These are phyloP conservation scores for Philopedon plagiatum DNA, from an alignment of 2,888 invertebrate species.

Conservation along the genomic window DNA sequence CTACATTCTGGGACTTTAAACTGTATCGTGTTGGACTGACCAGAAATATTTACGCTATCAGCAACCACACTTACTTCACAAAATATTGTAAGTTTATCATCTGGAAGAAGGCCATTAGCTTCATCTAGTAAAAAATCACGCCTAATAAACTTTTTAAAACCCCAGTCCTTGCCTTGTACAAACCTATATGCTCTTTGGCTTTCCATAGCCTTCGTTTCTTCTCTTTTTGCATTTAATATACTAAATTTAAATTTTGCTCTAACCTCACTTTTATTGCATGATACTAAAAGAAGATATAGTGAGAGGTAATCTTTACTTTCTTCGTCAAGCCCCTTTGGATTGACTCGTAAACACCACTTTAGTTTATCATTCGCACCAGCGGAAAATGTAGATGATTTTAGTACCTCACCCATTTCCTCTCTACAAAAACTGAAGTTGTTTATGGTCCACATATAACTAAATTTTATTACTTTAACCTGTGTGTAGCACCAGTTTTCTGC, in stretches of 20 bases:
- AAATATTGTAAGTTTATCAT: slow-evolving; percentile 99
- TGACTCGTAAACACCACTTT: slow-evolving; percentile 99
- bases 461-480: slow-evolving; percentile 99
- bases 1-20: slow-evolving; percentile 97
- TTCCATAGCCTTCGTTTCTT: slow-evolving; percentile 99
- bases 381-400: slow-evolving; percentile 99
- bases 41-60: slow-evolving; percentile 99
- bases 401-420: slow-evolving; percentile 99
- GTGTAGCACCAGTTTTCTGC: slow-evolving; percentile 99
- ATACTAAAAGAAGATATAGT: slow-evolving; percentile 97
- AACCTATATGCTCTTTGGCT: slow-evolving; percentile 97
- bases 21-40: slow-evolving; percentile 97
- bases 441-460: slow-evolving; percentile 99
- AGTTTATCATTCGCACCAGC: slow-evolving; percentile 99
- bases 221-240: slow-evolving; percentile 99
- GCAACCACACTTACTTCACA: slow-evolving; percentile 98
- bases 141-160: slow-evolving; percentile 99
- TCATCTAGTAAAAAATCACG: slow-evolving; percentile 99
- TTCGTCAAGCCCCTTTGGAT: slow-evolving; percentile 99
- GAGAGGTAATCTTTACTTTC: slow-evolving; percentile 99
- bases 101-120: slow-evolving; percentile 97
- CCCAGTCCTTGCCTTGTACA: slow-evolving; percentile 99
- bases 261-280: slow-evolving; percentile 99
- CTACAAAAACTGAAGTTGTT: slow-evolving; percentile 99
- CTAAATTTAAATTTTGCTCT: slow-evolving; percentile 99